Evolutionary conservation across 2,113 vertebrate species (phyloP), one percentile per base, ranked within the genome.

Genomic region (Halichoeres trimaculatus): DNA sequence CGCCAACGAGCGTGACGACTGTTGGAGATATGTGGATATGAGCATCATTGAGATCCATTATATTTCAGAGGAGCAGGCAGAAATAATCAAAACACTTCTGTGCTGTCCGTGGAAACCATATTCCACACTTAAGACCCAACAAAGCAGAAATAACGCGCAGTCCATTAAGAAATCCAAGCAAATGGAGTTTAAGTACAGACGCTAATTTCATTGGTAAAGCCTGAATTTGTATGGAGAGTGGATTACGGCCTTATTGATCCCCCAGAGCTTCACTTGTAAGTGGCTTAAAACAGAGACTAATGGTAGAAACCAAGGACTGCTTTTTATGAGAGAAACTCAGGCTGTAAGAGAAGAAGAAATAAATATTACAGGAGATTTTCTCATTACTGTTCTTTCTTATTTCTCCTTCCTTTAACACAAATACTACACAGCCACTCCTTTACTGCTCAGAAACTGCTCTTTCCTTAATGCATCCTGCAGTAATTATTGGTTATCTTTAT

Each of bases 51-150:
- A 95, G 93, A 94, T 93, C 91, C 93, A 95, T 95, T 95, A 95
- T 93, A 91, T 95, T 96, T 95, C 94, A 94, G 91, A 89, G 91
- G 94, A 94, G 94, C 94, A 74, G 93, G 94, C 93, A 95, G 93
- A 94, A 95, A 95, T 96, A 96, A 97, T 95, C 95, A 96, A 95
- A 95, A 91, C 85, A 91, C 91, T 95, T 96, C 95, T 91, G 93
- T 92, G 93, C 94, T 96, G 94, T 95, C 95, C 95, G 92, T 92
- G 94, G 94, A 97, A 96, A 96, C 6, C 96, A 97, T 94, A 93
- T 92, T 94, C 35, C 93, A 94, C 92, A 95, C 95, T 96, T 96
- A 95, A 96, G 94, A 96, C 96, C 95, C 96, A 97, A 96, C 96
- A 96, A 96, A 95, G 95, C 95, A 96, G 94, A 94, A 96, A 97